Conservation (phyloP, 1,140 invertebrate genomes). For the Danaus plexippus region DNA sequence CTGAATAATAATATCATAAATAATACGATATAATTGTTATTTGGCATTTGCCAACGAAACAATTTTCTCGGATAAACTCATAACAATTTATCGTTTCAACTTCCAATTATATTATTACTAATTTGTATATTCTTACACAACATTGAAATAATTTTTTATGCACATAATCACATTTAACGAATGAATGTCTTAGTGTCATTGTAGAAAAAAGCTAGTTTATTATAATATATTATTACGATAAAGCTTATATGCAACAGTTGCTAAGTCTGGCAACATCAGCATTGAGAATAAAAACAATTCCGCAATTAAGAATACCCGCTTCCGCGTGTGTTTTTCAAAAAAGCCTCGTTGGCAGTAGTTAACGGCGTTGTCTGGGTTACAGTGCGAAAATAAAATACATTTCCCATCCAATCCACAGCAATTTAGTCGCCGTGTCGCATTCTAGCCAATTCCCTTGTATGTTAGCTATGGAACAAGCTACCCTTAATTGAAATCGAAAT, state of each 20-base stretch:
- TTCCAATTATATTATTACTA: no score
- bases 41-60: no score
- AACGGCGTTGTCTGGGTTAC: conserved; percentile 42
- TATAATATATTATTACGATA: no score
- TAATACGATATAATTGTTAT: no score
- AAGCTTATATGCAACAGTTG: conserved; percentile 7
- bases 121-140: no score
- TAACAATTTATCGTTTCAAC: no score
- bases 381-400: conserved; percentile 51
- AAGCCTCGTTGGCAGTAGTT: conserved; percentile 34
- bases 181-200: no score
- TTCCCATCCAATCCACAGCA: conserved; percentile 37
- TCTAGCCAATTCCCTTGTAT: conserved; percentile 40
- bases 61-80: no score
- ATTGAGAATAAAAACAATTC: conserved; percentile 29
- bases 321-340: conserved; percentile 30
- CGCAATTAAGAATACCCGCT: conserved; percentile 34
- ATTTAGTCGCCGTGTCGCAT: conserved; percentile 47
- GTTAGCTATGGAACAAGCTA: conserved; percentile 41
- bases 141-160: no score
- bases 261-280: conserved; percentile 8
- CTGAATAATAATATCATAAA: no score
- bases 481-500: conserved; percentile 58
- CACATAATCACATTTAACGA: no score
- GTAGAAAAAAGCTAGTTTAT: no score